Conservation (phyloP, 2,888 invertebrate genomes). For the Podabrus alpinus region DNA sequence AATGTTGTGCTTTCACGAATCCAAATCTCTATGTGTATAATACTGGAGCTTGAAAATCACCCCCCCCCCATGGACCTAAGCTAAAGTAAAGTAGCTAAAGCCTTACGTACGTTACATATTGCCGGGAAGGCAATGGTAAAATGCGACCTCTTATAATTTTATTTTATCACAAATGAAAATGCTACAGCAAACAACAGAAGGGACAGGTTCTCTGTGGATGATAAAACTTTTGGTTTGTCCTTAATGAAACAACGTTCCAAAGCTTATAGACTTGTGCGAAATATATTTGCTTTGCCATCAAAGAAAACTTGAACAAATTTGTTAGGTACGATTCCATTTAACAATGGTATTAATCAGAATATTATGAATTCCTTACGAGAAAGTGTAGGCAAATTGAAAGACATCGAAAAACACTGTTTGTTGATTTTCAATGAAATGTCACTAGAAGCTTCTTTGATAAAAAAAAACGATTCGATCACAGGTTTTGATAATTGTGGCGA, state of each 20-base stretch:
- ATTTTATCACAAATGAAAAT: neutral
- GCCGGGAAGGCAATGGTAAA: neutral
- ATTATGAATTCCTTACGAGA: neutral
- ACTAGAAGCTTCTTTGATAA: neutral
- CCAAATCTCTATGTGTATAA: too few relatives aligned
- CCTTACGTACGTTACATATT: too few relatives aligned
- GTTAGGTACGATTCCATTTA: neutral
- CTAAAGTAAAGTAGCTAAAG: too few relatives aligned
- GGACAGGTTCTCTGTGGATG: neutral
- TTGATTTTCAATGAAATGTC: neutral
- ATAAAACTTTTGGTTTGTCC: neutral
- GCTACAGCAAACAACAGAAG: neutral
- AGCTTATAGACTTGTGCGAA: slow-evolving; percentile 11
- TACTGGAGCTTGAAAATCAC: too few relatives aligned
- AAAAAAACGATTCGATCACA: neutral
- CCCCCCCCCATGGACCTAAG: too few relatives aligned
- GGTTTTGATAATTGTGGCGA: slow-evolving; percentile 22
- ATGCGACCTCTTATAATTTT: neutral
- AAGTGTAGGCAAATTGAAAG: neutral
- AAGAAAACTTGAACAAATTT: neutral
- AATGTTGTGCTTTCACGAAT: too few relatives aligned
- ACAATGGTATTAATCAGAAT: neutral
- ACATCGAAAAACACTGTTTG: neutral
- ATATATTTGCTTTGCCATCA: slow-evolving; percentile 1
- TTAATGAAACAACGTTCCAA: neutral